Base-by-base conservation (phyloP, 2,888 invertebrate species). In the Cosmopolites sordidus region DNA sequence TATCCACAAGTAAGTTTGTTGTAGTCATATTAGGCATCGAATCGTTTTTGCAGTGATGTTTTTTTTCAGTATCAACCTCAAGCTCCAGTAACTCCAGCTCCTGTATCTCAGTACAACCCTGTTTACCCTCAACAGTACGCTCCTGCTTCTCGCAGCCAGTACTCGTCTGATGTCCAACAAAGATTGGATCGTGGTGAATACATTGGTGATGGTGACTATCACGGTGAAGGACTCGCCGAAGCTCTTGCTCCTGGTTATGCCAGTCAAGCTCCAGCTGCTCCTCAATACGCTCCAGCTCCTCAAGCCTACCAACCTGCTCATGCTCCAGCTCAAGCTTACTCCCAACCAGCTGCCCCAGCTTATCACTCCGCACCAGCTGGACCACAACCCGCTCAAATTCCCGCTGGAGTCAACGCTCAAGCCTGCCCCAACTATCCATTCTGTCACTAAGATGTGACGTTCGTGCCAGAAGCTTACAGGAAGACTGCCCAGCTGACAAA, bases 391-490 rank as follows among this genome's bases (percentile, higher is more conserved):
- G 68, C 66, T 49, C 70, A 67, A 60, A 63, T 73, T 43, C 74
- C 74, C 16, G 74, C 74, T 58, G 74, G 74, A 54, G 74, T 74
- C n/a, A 69, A 68, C 54, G 66, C 73, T 11, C 65, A 64, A 48
- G 62, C 72, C 30, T 74, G 74, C 60, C 74, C 74, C 60, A 74
- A 74, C 68, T 74, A 74, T 58, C 74, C 73, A 44, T 74, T 71
- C 72, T 75, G 75, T 60, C 70, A 71, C 62, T 72, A 69, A 67
- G 40, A 9, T 16, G 22, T 3, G 22, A 22, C 8, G 8, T 22
- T 30, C 16, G 12, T 29, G 30, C 41, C 22, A 22, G 22, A 8
- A 22, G 8, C 8, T 5, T 8, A 8, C 15, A 29, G 6, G 14
- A 37, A 56, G 51, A 53, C 48, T 56, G 55, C 14, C 51, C 59